Evolutionary conservation across 92 coral and sea anemone genomes (phyloP).

Genomic region (Epizoanthus scotinus): DNA sequence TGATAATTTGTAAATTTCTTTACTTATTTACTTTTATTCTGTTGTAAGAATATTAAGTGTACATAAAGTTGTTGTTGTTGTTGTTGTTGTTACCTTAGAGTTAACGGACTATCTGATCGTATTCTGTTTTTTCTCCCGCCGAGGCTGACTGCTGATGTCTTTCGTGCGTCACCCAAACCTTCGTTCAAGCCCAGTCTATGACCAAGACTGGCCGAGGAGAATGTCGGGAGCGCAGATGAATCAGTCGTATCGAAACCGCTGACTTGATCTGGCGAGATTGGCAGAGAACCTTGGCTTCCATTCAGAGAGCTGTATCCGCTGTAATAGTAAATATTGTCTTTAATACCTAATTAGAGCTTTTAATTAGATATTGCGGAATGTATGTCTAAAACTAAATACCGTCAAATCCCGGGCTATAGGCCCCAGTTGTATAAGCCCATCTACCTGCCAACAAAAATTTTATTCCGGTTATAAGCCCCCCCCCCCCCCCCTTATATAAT

Average conservation of each 20-base stretch:
- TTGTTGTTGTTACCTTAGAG: constrained; percentile 30
- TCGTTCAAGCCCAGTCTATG: not conserved
- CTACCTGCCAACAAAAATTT: no score
- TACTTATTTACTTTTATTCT: no score
- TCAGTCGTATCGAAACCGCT: constrained; percentile 25
- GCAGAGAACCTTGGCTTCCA: constrained; percentile 21
- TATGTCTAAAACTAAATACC: no score
- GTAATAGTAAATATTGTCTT: not conserved
- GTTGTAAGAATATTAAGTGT: no score
- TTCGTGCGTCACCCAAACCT: not conserved
- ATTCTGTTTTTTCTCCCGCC: not conserved
- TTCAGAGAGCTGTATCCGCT: constrained; percentile 19
- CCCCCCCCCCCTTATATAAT: no score
- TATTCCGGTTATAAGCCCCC: no score
- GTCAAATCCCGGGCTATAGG: no score
- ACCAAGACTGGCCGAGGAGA: constrained; percentile 1
- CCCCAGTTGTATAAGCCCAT: no score
- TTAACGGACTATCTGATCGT: not conserved
- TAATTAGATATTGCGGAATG: no score
- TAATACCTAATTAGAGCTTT: no score
- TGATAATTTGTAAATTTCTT: no score
- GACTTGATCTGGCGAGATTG: not conserved
- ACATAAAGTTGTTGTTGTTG: no score
- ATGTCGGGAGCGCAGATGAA: not conserved
- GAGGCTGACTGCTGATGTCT: not conserved